Base-by-base conservation (phyloP, 2,113 vertebrate species). In the Apus apus region DNA sequence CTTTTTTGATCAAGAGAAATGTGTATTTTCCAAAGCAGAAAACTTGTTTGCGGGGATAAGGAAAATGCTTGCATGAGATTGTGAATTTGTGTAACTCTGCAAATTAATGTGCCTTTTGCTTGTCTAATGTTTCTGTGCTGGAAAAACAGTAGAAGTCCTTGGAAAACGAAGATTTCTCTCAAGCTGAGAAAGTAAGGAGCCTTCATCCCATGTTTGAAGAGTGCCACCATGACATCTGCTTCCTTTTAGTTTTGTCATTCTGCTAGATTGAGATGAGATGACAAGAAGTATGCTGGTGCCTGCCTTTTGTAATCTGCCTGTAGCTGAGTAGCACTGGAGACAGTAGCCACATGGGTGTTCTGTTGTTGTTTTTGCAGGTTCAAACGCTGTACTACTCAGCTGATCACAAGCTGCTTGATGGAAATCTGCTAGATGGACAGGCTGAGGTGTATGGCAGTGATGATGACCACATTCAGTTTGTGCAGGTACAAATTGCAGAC, bases 331-430 rank as follows among this genome's bases (percentile, higher is more conserved):
- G 98, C 98, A 96, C 94, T 98, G 98, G 98, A 99, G 98, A 98
- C 98, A 94, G 97, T 94, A 97, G 99, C 99, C 99, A 99, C 99
- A 99, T 99, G 99, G 99, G 98, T 99, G 95, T 99, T 98, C 98
- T 99, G 98, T 99, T 98, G 98, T 98, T 99, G 99, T 99, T 98
- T 97, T 99, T 99, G 95, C 99, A 99, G 99, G 99, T 99, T 98
- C 99, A 99, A 99, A 99, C 98, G 98, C 98, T 99, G 98, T 99
- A 99, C 99, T 99, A 99, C 98, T 99, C 99, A 98, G 99, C 99
- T 97, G 99, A 99, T 98, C 99, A 99, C 98, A 99, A 99, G 99
- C 99, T 99, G 98, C 98, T 99, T 98, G 99, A 99, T 98, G 99
- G 99, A 98, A 99, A 98, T 98, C 98, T 99, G 98, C 98, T 99